A percentile compares a stretch with the other conserved stretches of the same genome.
Evolutionary conservation across 2,888 invertebrate genomes (phyloP).

Genomic region (Drosophila macrospina): DNA sequence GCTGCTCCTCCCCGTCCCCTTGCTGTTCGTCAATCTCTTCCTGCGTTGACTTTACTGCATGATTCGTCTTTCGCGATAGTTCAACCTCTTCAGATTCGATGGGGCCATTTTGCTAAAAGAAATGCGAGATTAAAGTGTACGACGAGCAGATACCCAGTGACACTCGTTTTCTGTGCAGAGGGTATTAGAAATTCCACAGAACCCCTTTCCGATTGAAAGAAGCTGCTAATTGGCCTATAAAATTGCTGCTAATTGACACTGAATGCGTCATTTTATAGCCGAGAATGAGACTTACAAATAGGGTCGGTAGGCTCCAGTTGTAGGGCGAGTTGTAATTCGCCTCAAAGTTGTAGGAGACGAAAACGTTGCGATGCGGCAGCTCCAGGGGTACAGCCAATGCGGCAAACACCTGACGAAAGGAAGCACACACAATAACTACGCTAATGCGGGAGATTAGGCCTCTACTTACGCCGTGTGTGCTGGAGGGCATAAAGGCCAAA

Average conservation of each 20-base stretch:
- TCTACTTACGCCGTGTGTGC: conserved; percentile 82
- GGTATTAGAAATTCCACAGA: conserved; percentile 12
- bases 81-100: conserved; percentile 68
- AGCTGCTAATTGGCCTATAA: conserved; percentile 65
- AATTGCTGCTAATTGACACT: conserved; percentile 33
- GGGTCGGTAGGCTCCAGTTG: conserved; percentile 85
- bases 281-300: conserved; percentile 74
- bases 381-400: conserved; percentile 90
- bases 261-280: conserved; percentile 54
- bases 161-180: not conserved
- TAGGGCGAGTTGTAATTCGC: conserved; percentile 88
- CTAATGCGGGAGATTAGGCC: not conserved
- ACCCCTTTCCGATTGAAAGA: conserved; percentile 6
- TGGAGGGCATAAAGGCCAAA: conserved; percentile 78
- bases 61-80: conserved; percentile 51
- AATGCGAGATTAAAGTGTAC: not conserved
- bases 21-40: not conserved
- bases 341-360: conserved; percentile 91
- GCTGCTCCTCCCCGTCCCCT: not conserved
- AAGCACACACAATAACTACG: not conserved
- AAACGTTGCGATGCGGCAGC: conserved; percentile 89
- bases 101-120: conserved; percentile 67
- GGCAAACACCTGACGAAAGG: conserved; percentile 87
- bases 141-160: not conserved
- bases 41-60: not conserved